Evolutionary conservation across 2,797 vertebrate species (phyloP).

Genomic region (Notolabrus celidotus): DNA sequence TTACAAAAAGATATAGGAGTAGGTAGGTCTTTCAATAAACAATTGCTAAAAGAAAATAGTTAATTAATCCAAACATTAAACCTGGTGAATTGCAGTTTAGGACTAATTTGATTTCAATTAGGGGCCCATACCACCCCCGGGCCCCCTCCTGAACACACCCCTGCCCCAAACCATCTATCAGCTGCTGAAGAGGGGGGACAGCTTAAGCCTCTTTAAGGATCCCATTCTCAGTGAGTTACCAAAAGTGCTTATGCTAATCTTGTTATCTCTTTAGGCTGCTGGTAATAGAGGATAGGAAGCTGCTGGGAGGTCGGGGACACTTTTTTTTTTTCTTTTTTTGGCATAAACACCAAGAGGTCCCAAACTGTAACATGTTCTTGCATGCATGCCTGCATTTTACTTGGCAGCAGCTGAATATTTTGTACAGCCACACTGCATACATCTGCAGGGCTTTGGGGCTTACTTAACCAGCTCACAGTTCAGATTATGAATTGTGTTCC

Average conservation of each 20-base stretch:
- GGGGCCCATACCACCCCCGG: background rate
- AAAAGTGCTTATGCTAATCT: constrained; percentile 78
- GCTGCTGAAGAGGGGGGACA: constrained; percentile 50
- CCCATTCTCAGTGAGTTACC: constrained; percentile 75
- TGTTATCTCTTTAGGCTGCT: constrained; percentile 75
- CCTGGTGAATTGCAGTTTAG: too few relatives aligned
- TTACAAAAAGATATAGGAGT: too few relatives aligned
- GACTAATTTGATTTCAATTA: background rate
- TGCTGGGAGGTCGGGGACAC: constrained; percentile 49
- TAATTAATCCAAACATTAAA: too few relatives aligned
- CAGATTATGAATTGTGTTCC: constrained; percentile 58
- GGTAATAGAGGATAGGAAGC: constrained; percentile 64
- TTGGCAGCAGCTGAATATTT: constrained; percentile 22
- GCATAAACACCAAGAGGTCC: constrained; percentile 17
- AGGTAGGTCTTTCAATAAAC: too few relatives aligned
- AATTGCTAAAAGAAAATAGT: too few relatives aligned
- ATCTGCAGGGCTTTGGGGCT: constrained; percentile 43
- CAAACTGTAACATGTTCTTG: constrained; percentile 18
- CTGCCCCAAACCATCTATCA: constrained; percentile 61
- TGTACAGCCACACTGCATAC: constrained; percentile 25
- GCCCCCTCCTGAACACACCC: background rate
- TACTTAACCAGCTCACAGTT: constrained; percentile 46
- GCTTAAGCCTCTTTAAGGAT: constrained; percentile 76
- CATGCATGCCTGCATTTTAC: constrained; percentile 14
- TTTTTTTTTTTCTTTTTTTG: constrained; percentile 43